Evolutionary conservation across 2,113 vertebrate genomes (phyloP).

Genomic region (Oncorhynchus kisutch): DNA sequence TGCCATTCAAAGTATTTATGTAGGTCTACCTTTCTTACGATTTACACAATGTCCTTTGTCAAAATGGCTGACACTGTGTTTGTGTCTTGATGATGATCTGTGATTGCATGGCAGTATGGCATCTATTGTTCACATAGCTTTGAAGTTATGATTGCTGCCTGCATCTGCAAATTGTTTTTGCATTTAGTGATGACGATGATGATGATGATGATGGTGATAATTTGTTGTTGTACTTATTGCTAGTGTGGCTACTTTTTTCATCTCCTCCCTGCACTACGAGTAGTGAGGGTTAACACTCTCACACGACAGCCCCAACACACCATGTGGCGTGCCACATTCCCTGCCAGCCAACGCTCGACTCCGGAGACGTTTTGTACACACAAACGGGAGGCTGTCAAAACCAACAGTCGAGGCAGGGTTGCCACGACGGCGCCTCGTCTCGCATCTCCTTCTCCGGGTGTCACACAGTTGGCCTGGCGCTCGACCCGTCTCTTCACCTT

Average conservation of each 20-base stretch:
- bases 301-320: background rate
- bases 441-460: conserved; percentile 60
- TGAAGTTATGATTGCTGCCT: conserved; percentile 6
- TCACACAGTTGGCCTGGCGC: conserved; percentile 79
- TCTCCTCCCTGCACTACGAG: background rate
- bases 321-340: conserved; percentile 12
- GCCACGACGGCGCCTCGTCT: background rate
- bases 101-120: background rate
- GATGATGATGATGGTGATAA: conserved; percentile 28
- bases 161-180: conserved; percentile 16
- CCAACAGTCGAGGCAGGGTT: conserved; percentile 3
- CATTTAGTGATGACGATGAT: conserved; percentile 18
- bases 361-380: conserved; percentile 41
- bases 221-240: conserved; percentile 20
- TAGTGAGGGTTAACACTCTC: background rate
- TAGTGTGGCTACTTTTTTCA: background rate
- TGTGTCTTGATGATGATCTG: too few relatives aligned
- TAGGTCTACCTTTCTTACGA: too few relatives aligned
- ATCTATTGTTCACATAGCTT: too few relatives aligned
- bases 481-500: conserved; percentile 88
- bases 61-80: too few relatives aligned
- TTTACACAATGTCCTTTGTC: too few relatives aligned
- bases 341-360: conserved; percentile 20
- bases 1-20: background rate
- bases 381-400: conserved; percentile 46